phyloP scores from a whole-genome alignment of 1,140 invertebrate genomes.

The Coenobita brevimanus region DNA sequence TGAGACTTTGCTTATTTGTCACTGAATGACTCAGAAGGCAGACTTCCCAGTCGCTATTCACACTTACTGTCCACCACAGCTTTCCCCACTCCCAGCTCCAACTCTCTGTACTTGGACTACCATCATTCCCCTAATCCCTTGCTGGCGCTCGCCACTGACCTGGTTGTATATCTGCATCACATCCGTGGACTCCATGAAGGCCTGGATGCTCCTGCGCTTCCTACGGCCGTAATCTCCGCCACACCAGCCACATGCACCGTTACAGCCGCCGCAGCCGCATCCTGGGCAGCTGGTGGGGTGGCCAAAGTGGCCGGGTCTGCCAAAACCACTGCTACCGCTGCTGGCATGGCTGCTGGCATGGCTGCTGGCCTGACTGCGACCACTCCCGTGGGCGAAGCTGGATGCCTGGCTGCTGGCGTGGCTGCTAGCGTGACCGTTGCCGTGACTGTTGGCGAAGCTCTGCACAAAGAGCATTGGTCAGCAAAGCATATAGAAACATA shows the following conservation, averaged over 20 bases:
- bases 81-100: no score
- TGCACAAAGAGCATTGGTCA: no score
- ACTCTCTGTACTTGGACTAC: no score
- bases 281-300: neutral
- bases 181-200: neutral
- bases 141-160: no score
- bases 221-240: conserved; percentile 32
- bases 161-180: neutral
- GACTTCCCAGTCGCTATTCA: no score
- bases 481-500: no score
- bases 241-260: conserved; percentile 29
- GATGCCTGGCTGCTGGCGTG: neutral
- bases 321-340: neutral
- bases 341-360: neutral
- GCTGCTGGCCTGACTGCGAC: neutral
- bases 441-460: no score
- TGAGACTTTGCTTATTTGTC: no score
- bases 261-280: conserved; percentile 35
- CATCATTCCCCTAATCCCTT: no score
- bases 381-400: neutral
- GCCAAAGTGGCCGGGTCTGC: conserved; percentile 3
- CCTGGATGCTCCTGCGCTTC: conserved; percentile 14
- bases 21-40: no score
- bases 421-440: no score
- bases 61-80: no score